A percentile compares a stretch with the other conserved stretches of the same genome.
phyloP scores from a whole-genome alignment of 1,140 invertebrate species.

The Eueides isabella region DNA sequence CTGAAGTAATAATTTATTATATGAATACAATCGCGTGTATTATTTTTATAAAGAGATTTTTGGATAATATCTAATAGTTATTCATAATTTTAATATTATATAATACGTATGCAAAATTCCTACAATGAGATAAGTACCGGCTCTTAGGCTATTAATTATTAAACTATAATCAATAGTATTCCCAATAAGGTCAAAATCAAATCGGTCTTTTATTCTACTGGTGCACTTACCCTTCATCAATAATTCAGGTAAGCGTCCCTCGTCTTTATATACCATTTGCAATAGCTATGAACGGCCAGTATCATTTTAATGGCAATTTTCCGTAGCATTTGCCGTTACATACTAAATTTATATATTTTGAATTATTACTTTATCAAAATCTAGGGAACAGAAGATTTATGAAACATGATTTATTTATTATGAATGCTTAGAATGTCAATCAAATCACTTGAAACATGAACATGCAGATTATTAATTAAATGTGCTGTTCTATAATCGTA shows the following conservation, averaged over 20 bases:
- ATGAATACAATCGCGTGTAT: not conserved
- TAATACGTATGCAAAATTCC: no score
- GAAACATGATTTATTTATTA: not conserved
- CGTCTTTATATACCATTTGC: not conserved
- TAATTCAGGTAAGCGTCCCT: slow-evolving; percentile 1
- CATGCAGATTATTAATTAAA: not conserved
- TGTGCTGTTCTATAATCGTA: not conserved
- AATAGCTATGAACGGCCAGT: not conserved
- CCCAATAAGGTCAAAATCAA: not conserved
- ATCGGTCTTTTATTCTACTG: not conserved
- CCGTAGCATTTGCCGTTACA: not conserved
- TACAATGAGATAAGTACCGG: no score
- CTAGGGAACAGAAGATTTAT: not conserved
- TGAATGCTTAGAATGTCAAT: not conserved
- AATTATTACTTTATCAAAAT: not conserved
- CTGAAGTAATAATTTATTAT: not conserved
- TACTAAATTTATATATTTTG: not conserved
- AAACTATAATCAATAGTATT: not conserved
- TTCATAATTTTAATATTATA: no score
- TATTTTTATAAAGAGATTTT: not conserved
- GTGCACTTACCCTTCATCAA: slow-evolving; percentile 7
- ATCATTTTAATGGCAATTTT: not conserved
- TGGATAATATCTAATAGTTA: no score
- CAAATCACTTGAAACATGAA: not conserved
- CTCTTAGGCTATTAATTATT: not conserved